Evolutionary conservation across 2,888 invertebrate genomes (phyloP), one percentile per base, ranked within the genome.

Genomic region (Heliconius charithonia): DNA sequence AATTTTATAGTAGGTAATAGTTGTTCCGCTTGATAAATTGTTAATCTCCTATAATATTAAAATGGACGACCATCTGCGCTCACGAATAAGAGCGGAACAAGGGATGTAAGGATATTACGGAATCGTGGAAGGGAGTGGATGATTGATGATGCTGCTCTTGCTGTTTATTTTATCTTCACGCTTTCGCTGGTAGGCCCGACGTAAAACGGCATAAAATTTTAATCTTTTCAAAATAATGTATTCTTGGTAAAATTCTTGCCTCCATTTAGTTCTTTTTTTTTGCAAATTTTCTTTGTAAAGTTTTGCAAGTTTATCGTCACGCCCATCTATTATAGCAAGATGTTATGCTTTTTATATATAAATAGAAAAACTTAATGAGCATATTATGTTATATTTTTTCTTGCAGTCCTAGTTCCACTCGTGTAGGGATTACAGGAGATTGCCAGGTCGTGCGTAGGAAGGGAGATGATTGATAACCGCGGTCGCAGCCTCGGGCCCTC

Each of bases 381-480:
- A 71, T 69, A 37, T 37, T 37, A 51, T 51, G 65, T 66, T 29
- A 73, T 67, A 59, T 74, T 25, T 76, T 59, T 74, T 29, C 29
- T 45, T 29, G n/a, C 27, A 45, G 67, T 51, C 29, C 32, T 37
- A 37, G 32, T 37, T 37, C 32, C 9, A 65, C 27, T 63, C 29
- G 69, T n/a, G 59, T 62, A 74, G 76, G 72, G 69, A 76, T 66
- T 77, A 62, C 67, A 66, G 73, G 72, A 77, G 72, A 77, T 77
- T 77, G 73, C 77, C 59, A 69, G 76, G 79, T 79, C 79, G 56
- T 79, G 73, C 76, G 82, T 78, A 82, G 81, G 83, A 74, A 65
- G 81, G 77, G 81, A 82, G 81, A 87, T 89, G 89, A 89, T 88
- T 88, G 88, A 89, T 89, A 84, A 84, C 67, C 69, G 80, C 71